Percentiles rank a stretch among this genome's conserved stretches.
These are phyloP conservation scores for Sebastes fasciatus DNA, from an alignment of 2,113 vertebrate species.

Conservation along the genomic window DNA sequence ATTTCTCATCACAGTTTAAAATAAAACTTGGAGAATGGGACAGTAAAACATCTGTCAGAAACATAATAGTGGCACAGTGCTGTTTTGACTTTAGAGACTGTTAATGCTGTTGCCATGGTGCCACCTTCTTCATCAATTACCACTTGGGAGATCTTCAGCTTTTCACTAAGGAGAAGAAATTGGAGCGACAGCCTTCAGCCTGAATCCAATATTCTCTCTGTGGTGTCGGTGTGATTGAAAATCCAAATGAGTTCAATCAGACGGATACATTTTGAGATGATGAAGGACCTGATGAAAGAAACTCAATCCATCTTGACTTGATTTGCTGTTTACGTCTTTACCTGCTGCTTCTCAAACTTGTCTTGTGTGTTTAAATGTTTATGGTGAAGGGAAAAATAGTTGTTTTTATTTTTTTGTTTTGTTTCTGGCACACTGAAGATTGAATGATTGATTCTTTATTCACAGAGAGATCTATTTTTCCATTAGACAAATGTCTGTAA, in stretches of 20 bases:
- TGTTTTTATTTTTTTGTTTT: slow-evolving; percentile 12
- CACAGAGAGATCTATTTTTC: slow-evolving; percentile 78
- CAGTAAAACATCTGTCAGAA: neutral
- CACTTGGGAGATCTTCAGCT: neutral
- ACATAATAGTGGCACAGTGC: neutral
- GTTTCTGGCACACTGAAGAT: slow-evolving; percentile 56
- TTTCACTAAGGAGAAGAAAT: neutral
- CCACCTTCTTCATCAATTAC: neutral
- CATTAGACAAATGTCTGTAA: slow-evolving; percentile 77
- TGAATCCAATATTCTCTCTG: slow-evolving; percentile 4
- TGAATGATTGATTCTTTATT: slow-evolving; percentile 58
- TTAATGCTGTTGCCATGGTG: neutral
- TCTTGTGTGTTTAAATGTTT: slow-evolving; percentile 39
- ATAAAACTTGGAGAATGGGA: neutral
- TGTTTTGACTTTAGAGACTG: neutral
- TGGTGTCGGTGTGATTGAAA: neutral
- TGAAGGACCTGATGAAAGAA: slow-evolving; percentile 19
- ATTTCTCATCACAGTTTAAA: neutral
- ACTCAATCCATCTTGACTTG: neutral
- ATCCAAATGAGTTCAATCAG: neutral
- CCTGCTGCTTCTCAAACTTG: slow-evolving; percentile 56
- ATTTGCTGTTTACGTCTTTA: slow-evolving; percentile 34
- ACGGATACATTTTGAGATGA: neutral
- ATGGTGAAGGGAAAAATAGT: slow-evolving; percentile 41
- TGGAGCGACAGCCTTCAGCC: neutral